These are phyloP conservation scores for Eupithecia abbreviata DNA, from an alignment of 2,888 invertebrate genomes.

Conservation along the genomic window DNA sequence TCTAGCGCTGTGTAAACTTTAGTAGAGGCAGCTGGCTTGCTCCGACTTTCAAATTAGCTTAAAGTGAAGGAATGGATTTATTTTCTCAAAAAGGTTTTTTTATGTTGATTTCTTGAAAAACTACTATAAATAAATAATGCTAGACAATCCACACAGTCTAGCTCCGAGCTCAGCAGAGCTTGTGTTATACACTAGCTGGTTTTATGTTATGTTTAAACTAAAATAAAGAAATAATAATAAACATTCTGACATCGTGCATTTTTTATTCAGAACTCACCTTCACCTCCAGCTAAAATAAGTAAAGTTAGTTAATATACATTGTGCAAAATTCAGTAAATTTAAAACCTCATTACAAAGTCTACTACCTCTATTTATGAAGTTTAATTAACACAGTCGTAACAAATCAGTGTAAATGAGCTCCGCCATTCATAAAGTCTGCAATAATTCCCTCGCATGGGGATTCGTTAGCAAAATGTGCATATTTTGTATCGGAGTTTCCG, in stretches of 20 bases:
- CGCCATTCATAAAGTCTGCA: slow-evolving; percentile 32
- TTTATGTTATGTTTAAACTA: not conserved
- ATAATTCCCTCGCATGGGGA: slow-evolving; percentile 29
- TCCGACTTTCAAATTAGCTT: slow-evolving; percentile 7
- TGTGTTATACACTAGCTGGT: too few relatives aligned
- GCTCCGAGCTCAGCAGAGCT: too few relatives aligned
- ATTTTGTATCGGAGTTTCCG: slow-evolving; percentile 49
- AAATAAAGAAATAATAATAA: not conserved
- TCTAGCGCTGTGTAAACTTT: slow-evolving; percentile 38
- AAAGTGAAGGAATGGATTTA: slow-evolving; percentile 5
- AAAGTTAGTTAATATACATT: not conserved
- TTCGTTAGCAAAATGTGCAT: slow-evolving; percentile 45
- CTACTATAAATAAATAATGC: not conserved
- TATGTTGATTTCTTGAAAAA: not conserved
- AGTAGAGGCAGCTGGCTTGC: slow-evolving; percentile 17
- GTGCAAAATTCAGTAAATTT: slow-evolving; percentile 16
- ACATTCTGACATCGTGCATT: not conserved
- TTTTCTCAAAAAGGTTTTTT: not conserved
- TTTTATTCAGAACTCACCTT: not conserved
- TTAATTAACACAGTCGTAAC: slow-evolving; percentile 31
- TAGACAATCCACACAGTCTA: too few relatives aligned
- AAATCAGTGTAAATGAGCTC: slow-evolving; percentile 33
- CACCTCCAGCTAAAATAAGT: not conserved
- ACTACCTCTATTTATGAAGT: slow-evolving; percentile 24
- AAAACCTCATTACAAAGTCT: slow-evolving; percentile 24